These are phyloP conservation scores for Tichodroma muraria DNA, from an alignment of 2,113 vertebrate genomes.

Conservation along the genomic window DNA sequence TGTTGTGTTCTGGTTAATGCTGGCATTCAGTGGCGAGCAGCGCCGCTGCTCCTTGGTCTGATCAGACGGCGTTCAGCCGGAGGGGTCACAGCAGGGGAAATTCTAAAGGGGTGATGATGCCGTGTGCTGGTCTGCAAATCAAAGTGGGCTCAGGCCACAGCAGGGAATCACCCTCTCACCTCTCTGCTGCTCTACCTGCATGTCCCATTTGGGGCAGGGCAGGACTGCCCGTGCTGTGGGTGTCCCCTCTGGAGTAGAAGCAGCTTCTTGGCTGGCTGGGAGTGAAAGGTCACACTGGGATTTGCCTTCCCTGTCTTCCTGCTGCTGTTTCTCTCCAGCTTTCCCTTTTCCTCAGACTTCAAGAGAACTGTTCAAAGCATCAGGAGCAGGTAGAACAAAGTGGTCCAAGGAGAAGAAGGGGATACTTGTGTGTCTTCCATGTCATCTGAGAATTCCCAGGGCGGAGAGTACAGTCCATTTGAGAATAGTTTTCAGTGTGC, in stretches of 20 bases:
- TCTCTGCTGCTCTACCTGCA: neutral
- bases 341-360: neutral
- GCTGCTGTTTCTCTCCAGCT: neutral
- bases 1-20: constrained; percentile 78
- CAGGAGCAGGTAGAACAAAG: neutral
- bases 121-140: neutral
- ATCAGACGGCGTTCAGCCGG: constrained; percentile 63
- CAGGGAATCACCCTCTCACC: neutral
- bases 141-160: neutral
- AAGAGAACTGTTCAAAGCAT: neutral
- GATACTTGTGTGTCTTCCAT: neutral
- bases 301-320: neutral
- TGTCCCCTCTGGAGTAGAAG: neutral
- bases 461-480: neutral
- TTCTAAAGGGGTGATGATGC: constrained; percentile 43
- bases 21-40: constrained; percentile 71
- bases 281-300: neutral
- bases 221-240: neutral
- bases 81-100: constrained; percentile 63
- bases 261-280: neutral
- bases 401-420: neutral
- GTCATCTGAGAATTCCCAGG: neutral
- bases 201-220: neutral
- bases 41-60: constrained; percentile 72
- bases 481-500: neutral